These are phyloP conservation scores for Oophaga sylvatica DNA, from an alignment of 2,797 vertebrate species.

Conservation along the genomic window DNA sequence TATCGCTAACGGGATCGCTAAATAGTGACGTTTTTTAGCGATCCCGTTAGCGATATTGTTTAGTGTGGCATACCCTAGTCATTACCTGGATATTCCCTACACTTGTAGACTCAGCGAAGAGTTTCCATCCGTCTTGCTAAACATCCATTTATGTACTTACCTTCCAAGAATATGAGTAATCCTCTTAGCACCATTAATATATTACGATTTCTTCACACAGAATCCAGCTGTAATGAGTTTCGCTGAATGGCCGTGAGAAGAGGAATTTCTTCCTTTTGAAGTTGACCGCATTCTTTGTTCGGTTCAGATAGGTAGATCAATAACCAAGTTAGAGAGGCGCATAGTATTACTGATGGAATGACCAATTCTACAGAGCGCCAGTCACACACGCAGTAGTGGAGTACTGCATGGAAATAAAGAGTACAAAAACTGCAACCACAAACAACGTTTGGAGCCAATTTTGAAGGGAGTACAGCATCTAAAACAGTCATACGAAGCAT, in stretches of 20 bases:
- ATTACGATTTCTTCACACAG: conserved; percentile 36
- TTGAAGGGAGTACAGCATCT: no score
- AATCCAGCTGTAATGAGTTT: conserved; percentile 54
- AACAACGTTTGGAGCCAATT: no score
- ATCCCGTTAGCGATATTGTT: no score
- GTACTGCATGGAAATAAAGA: neutral
- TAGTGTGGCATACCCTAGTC: no score
- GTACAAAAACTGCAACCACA: no score
- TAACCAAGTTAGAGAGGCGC: neutral
- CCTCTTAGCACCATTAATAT: conserved; percentile 61
- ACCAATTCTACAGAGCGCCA: neutral
- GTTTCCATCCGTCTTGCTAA: conserved; percentile 52
- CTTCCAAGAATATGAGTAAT: conserved; percentile 53
- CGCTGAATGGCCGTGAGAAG: conserved; percentile 1
- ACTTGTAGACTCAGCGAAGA: conserved; percentile 36
- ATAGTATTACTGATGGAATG: neutral
- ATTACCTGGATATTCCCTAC: neutral
- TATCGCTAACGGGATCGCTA: no score
- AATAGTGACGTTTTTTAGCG: no score
- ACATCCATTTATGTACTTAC: conserved; percentile 60
- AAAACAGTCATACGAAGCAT: no score
- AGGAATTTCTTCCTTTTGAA: neutral
- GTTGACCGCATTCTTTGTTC: neutral
- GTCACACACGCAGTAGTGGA: neutral
- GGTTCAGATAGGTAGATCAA: neutral